phyloP scores from a whole-genome alignment of 2,113 vertebrate genomes.

The Polypterus senegalus region DNA sequence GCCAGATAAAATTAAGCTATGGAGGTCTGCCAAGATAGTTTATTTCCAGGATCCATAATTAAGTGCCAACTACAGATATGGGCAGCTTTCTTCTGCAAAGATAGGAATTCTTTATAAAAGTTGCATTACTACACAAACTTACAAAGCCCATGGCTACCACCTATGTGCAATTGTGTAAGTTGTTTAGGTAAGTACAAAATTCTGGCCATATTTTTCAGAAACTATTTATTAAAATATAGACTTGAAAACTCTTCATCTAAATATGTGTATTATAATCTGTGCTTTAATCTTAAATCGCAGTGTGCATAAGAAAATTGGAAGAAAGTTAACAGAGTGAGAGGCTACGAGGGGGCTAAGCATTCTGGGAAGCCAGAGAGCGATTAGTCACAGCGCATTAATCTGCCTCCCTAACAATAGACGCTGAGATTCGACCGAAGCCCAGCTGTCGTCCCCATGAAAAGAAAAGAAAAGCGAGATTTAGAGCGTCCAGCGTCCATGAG shows the following conservation, averaged over 20 bases:
- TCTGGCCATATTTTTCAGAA: neutral
- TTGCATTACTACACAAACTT: conserved; percentile 17
- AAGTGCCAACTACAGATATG: conserved; percentile 36
- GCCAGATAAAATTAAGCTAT: conserved; percentile 67
- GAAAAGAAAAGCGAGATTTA: conserved; percentile 94
- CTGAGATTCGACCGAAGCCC: conserved; percentile 83
- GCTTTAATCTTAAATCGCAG: no score
- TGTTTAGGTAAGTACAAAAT: neutral
- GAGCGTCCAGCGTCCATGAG: conserved; percentile 66
- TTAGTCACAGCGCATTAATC: conserved; percentile 98
- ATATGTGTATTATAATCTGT: no score
- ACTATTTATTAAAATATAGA: neutral
- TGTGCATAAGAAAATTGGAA: no score
- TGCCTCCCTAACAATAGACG: conserved; percentile 76
- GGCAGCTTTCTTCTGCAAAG: conserved; percentile 30
- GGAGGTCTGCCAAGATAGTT: conserved; percentile 53
- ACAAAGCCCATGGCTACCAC: conserved; percentile 14
- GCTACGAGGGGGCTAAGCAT: conserved; percentile 55
- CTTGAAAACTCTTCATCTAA: neutral
- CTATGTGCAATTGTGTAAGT: neutral
- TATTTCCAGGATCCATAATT: conserved; percentile 44
- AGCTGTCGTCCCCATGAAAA: conserved; percentile 91
- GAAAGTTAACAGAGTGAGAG: neutral
- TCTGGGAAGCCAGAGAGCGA: conserved; percentile 91
- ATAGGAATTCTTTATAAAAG: conserved; percentile 35